These are phyloP conservation scores for Dendrocopos noguchii DNA, from an alignment of 2,113 vertebrate genomes.

Conservation along the genomic window DNA sequence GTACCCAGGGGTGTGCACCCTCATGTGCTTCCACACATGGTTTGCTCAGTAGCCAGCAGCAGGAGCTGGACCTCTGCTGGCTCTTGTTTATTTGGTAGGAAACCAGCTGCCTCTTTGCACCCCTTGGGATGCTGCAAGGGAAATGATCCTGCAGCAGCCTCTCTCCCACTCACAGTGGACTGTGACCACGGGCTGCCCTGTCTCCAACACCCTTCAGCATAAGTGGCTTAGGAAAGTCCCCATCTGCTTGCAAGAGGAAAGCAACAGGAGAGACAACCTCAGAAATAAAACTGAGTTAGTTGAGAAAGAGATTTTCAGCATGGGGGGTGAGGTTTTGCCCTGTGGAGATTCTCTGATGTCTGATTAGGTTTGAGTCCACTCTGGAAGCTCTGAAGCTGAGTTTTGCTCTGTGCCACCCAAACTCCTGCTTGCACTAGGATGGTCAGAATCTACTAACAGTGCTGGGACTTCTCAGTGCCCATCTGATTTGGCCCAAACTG, in stretches of 20 bases:
- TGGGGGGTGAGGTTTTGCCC: background rate
- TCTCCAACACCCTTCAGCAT: background rate
- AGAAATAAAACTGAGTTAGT: background rate
- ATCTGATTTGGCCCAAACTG: background rate
- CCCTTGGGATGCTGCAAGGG: background rate
- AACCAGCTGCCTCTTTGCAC: background rate
- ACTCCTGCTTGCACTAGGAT: background rate
- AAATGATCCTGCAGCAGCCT: background rate
- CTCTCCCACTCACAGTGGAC: fast-evolving
- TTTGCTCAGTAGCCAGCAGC: background rate
- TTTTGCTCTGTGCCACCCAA: background rate
- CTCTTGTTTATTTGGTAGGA: background rate
- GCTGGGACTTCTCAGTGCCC: background rate
- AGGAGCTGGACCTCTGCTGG: background rate
- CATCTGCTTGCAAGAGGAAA: background rate
- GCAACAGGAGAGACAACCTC: background rate
- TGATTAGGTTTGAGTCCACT: background rate
- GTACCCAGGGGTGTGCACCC: background rate
- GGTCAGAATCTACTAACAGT: background rate
- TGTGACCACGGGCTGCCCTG: fast-evolving
- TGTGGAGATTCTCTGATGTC: background rate
- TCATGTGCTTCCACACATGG: fast-evolving
- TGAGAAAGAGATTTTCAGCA: background rate
- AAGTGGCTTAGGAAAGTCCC: background rate
- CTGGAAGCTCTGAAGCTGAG: background rate